Evolutionary conservation across 2,888 invertebrate genomes (phyloP), one percentile per base, ranked within the genome.

Genomic region (Nephrotoma appendiculata): DNA sequence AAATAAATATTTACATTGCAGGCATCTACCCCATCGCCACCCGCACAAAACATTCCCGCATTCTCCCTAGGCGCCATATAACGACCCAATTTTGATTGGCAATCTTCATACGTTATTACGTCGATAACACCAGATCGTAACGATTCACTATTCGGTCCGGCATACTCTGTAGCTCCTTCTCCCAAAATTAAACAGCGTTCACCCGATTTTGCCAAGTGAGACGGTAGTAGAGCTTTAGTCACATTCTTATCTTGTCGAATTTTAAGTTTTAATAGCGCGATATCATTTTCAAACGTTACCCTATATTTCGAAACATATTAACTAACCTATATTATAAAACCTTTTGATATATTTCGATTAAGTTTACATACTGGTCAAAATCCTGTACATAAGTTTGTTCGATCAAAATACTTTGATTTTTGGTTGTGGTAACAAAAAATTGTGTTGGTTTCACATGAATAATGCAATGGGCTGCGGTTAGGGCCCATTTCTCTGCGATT

Each of bases 1-100:
- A 41, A 6, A 41, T 91, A 94, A 94, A 31, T 93, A 94, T 94
- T 71, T 71, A 71, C 71, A 71, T 71, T 71, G 89, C 95, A 95
- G 0, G 94, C 93, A 89, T 95, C 95, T 86, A 92, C 93, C 88
- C 93, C 91, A 90, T 94, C 92, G 87, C 92, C 90, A 90, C 92
- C 93, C 88, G 95, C 95, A 90, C 95, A 95, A 92, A 94, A 91
- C 93, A 94, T 93, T 4, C 92, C 92, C 4, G 92, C 91, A 45
- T 92, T 92, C 7, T 41, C 0, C 2, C 48, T 11, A 12, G 86
- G 86, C 11, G 86, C 31, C 86, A 86, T 86, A 48, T 48, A 6
- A 86, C 44, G 45, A 45, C 86, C 86, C 41, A 86, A 45, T 31
- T 48, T 48, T 11, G 44, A 12, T 12, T 31, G 6, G 6, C 86